Evolutionary conservation across 1,140 invertebrate species (phyloP).

Genomic region (Acyrthosiphon pisum): DNA sequence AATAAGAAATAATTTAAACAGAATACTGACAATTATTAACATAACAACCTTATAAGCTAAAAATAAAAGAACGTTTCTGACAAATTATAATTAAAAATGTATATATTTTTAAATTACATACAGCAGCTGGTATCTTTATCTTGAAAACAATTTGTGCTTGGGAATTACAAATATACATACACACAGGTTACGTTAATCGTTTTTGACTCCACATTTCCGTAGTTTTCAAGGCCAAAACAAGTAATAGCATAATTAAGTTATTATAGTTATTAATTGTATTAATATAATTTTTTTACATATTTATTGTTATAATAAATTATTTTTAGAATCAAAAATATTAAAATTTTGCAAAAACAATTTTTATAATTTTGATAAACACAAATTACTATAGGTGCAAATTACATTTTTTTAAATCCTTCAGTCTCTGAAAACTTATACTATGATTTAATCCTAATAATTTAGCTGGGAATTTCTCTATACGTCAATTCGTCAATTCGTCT

Average conservation of each 20-base stretch:
- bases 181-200: background rate
- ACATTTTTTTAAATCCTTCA: background rate
- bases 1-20: too few relatives aligned
- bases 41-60: too few relatives aligned
- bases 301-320: background rate
- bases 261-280: background rate
- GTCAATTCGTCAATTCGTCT: background rate
- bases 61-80: background rate
- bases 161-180: background rate
- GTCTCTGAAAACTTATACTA: background rate
- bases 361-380: background rate
- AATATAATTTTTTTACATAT: background rate
- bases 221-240: background rate
- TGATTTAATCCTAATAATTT: too few relatives aligned
- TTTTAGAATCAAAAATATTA: background rate
- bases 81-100: background rate
- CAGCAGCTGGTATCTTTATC: background rate
- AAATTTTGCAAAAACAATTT: background rate
- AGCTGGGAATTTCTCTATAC: background rate
- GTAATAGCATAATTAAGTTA: background rate
- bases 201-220: background rate
- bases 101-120: background rate
- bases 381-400: background rate
- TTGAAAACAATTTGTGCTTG: background rate
- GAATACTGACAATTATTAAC: too few relatives aligned